Evolutionary conservation across 2,797 vertebrate genomes (phyloP).

Genomic region (Dryobates pubescens): DNA sequence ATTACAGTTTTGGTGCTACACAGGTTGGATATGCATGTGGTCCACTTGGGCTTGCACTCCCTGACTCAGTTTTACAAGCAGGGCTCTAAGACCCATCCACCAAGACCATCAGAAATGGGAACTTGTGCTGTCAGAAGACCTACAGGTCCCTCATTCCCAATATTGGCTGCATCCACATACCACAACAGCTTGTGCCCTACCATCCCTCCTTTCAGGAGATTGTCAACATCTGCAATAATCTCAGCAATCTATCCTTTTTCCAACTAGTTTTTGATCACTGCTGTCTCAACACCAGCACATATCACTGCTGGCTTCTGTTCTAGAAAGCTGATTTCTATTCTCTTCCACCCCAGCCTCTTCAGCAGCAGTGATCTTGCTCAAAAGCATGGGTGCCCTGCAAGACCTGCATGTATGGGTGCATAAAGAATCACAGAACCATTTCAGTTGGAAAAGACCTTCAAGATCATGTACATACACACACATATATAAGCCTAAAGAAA

Average conservation of each 20-base stretch:
- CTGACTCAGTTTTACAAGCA: neutral
- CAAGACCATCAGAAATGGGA: neutral
- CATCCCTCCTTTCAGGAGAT: neutral
- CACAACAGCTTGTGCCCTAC: neutral
- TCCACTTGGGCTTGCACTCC: neutral
- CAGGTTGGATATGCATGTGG: neutral
- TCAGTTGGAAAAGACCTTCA: too few relatives aligned
- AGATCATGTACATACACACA: neutral
- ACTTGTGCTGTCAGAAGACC: neutral
- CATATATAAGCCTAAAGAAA: neutral
- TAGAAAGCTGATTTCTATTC: neutral
- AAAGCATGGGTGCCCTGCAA: neutral
- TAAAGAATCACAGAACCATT: too few relatives aligned
- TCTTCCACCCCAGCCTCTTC: neutral
- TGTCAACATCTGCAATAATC: neutral
- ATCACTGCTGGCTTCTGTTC: neutral
- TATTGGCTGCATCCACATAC: neutral
- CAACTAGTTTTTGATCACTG: neutral
- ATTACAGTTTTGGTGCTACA: neutral
- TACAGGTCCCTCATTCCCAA: neutral
- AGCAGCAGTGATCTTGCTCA: neutral
- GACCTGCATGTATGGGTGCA: fast-evolving
- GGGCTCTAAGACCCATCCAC: neutral
- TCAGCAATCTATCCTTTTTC: neutral
- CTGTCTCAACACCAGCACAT: neutral